These are phyloP conservation scores for Troides aeacus DNA, from an alignment of 2,888 invertebrate species.

Conservation along the genomic window DNA sequence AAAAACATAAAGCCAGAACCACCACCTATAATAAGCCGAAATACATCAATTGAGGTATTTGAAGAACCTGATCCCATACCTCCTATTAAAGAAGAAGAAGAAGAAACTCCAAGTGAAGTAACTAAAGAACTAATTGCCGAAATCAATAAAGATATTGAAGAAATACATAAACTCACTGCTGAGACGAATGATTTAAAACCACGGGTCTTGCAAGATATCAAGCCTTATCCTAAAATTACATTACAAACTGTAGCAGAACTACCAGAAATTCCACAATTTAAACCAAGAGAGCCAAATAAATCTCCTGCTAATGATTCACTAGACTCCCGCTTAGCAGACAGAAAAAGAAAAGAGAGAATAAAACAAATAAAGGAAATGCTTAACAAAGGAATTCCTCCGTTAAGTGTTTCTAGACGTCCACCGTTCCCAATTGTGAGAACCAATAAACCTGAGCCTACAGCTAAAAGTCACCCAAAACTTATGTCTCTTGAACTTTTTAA, in stretches of 20 bases:
- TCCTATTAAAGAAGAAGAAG: slow-evolving; percentile 71
- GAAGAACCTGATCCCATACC: slow-evolving; percentile 69
- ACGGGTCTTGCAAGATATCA: slow-evolving; percentile 70
- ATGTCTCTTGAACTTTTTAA: slow-evolving; percentile 92
- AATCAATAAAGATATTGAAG: slow-evolving; percentile 75
- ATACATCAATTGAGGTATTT: slow-evolving; percentile 61
- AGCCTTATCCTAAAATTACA: slow-evolving; percentile 80
- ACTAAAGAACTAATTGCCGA: slow-evolving; percentile 66
- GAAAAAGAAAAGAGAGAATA: slow-evolving; percentile 82
- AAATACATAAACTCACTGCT: slow-evolving; percentile 74
- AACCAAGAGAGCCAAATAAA: slow-evolving; percentile 59
- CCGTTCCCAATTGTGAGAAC: slow-evolving; percentile 86
- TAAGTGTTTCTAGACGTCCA: slow-evolving; percentile 70
- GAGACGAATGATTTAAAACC: slow-evolving; percentile 67
- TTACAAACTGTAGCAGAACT: slow-evolving; percentile 81
- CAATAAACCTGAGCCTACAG: slow-evolving; percentile 81
- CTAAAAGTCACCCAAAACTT: slow-evolving; percentile 86
- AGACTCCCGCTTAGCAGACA: slow-evolving; percentile 72
- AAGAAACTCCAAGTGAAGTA: slow-evolving; percentile 61
- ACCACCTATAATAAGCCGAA: slow-evolving; percentile 52
- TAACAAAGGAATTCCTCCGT: slow-evolving; percentile 84
- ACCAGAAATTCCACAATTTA: slow-evolving; percentile 82
- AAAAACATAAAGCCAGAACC: slow-evolving; percentile 53
- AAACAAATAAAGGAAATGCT: slow-evolving; percentile 86
- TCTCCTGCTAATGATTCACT: slow-evolving; percentile 59